Evolutionary conservation across 2,888 invertebrate species (phyloP).

Genomic region (Drosophila yooni): DNA sequence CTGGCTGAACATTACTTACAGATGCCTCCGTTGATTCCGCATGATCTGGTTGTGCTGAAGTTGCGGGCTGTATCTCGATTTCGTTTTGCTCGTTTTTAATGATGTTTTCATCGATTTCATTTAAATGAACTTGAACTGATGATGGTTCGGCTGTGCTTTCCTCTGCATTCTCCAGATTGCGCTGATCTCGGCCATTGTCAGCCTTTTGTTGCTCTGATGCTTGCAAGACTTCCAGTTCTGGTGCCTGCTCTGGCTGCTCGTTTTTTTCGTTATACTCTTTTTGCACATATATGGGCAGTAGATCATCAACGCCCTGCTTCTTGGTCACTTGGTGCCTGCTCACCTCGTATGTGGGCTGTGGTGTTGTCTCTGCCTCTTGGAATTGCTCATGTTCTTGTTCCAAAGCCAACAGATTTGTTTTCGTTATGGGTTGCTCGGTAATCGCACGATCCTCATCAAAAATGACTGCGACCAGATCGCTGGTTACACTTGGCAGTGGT

Average conservation of each 20-base stretch:
- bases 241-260: conserved; percentile 10
- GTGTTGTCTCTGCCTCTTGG: conserved; percentile 27
- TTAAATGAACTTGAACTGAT: conserved; percentile 9
- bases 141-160: conserved; percentile 11
- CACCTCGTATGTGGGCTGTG: conserved; percentile 47
- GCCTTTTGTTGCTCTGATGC: neutral
- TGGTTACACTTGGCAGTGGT: conserved; percentile 55
- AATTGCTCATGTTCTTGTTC: conserved; percentile 58
- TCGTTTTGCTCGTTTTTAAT: conserved; percentile 38
- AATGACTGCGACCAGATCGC: conserved; percentile 54
- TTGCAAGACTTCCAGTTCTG: conserved; percentile 12
- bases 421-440: conserved; percentile 63
- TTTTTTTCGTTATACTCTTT: conserved; percentile 9
- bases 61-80: neutral
- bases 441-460: conserved; percentile 58
- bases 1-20: conserved; percentile 8
- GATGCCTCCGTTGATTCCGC: conserved; percentile 32
- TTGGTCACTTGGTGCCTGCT: conserved; percentile 71
- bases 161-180: neutral
- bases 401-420: conserved; percentile 55
- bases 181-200: conserved; percentile 8
- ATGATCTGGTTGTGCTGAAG: conserved; percentile 9
- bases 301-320: conserved; percentile 67
- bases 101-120: conserved; percentile 48
- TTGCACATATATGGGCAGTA: conserved; percentile 41